Base-by-base conservation (phyloP, 2,888 invertebrate genomes). In the Zeuzera pyrina region DNA sequence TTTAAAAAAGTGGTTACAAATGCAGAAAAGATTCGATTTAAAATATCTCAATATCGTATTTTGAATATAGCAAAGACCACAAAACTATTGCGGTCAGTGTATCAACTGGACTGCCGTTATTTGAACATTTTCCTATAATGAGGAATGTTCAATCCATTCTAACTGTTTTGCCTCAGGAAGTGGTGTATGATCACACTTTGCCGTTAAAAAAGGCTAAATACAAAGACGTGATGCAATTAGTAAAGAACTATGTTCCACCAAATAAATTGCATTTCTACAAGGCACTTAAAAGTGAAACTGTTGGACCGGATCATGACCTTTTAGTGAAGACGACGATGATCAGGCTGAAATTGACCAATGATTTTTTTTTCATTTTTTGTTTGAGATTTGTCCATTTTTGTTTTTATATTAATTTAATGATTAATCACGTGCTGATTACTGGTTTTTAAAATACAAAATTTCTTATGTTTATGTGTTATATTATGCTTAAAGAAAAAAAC, bases 271-370 rank as follows among this genome's bases (percentile, higher is more conserved):
- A 15, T 28, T 28, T 15, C 28, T 28, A 28, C 12, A 28, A 15
- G 15, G 28, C 28, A 8, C 28, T 28, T 28, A 28, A 28, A 15
- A 15, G 28, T 28, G 15, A 14, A 28, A 15, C 15, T 2, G 14
- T 7, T 10, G n/a, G n/a, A 15, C n/a, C n/a, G n/a, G 5, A 8
- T 15, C 15, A 28, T 15, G n/a, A 28, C 28, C 14, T 28, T 13
- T 28, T 7, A 28, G 28, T 28, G 28, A 28, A n/a, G 28, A 28
- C 28, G n/a, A n/a, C n/a, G n/a, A n/a, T n/a, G n/a, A n/a, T 26
- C 26, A 26, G 12, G 26, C 26, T 26, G 26, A 26, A 26, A 13
- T 26, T 26, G 26, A 26, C 12, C 11, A 12, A 4, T 26, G 3
- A 26, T 12, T 26, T 11, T 2, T 12, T 12, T 26, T 24, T 8